Base-by-base conservation (phyloP, 2,888 invertebrate species). In the Sthenelais limicola region DNA sequence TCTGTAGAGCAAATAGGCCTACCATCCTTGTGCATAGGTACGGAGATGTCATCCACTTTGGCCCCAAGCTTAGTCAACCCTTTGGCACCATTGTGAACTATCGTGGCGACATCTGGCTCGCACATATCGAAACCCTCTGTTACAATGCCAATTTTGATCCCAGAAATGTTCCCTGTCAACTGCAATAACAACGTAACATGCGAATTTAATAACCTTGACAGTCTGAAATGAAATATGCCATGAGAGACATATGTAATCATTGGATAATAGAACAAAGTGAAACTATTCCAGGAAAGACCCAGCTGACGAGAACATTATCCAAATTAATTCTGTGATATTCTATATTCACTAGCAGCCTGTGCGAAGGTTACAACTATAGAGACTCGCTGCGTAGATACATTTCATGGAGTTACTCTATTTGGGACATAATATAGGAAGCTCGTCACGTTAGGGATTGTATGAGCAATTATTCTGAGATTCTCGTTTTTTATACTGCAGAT, bases 131-230 rank as follows among this genome's bases (percentile, higher is more conserved):
- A 62, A 5, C 62, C 58, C 30, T 71, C 71, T 51, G 58, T 62
- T 9, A 71, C 15, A 2, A 71, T 21, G 5, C 62, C 71, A 30
- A 71, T 49, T n/a, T 49, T 43, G 5, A 62, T 12, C 1, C 66
- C 66, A 26, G 62, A 30, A 12, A 71, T 47, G 35, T 24, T 49
- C 1, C 62, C 62, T 21, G 78, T 77, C 15, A 85, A 62, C 84
- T 85, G 58, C 4, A 67, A 67, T 1, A 62, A 9, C 9, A 54
- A 54, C 5, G 32, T 32, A 24, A 32, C 5, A n/a, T n/a, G n/a
- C n/a, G n/a, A n/a, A n/a, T n/a, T n/a, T n/a, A n/a, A n/a, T n/a
- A n/a, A n/a, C n/a, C n/a, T n/a, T n/a, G n/a, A n/a, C n/a, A n/a
- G n/a, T n/a, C n/a, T n/a, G n/a, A n/a, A n/a, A n/a, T n/a, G n/a